Evolutionary conservation across 2,888 invertebrate species (phyloP).

Genomic region (Crossocerus cetratus): DNA sequence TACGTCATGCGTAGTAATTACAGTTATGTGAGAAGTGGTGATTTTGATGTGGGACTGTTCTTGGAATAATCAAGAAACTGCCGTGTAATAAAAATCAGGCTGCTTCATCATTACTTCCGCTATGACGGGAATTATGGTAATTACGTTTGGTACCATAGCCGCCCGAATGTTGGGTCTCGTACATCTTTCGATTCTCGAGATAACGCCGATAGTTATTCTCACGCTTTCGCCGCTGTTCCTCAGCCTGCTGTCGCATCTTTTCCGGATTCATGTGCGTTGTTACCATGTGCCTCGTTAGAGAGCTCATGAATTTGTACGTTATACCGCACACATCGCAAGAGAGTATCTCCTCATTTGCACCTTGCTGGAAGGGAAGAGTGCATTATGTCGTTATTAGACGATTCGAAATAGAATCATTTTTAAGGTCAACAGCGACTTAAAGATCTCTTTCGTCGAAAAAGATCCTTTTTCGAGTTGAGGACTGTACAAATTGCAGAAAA

Average conservation of each 20-base stretch:
- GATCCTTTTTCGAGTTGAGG: not conserved
- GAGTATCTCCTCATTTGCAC: conserved; percentile 72
- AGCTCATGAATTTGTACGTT: conserved; percentile 80
- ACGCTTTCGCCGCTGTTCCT: conserved; percentile 74
- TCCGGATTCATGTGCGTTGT: conserved; percentile 79
- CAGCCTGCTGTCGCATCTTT: conserved; percentile 73
- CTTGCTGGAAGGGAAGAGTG: conserved; percentile 60
- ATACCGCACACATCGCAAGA: conserved; percentile 78
- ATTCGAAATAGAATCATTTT: too few relatives aligned
- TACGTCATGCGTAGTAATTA: conserved; percentile 25
- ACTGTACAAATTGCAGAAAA: conserved; percentile 50
- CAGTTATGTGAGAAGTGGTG: conserved; percentile 14
- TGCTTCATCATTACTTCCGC: conserved; percentile 53
- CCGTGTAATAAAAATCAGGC: conserved; percentile 49
- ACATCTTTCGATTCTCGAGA: conserved; percentile 74
- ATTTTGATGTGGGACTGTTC: conserved; percentile 18
- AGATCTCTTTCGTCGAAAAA: too few relatives aligned
- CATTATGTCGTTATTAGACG: too few relatives aligned
- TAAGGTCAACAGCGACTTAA: too few relatives aligned
- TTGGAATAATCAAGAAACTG: conserved; percentile 13
- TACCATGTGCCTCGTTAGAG: conserved; percentile 81
- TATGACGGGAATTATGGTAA: conserved; percentile 43
- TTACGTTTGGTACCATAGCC: conserved; percentile 54
- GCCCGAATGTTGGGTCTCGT: conserved; percentile 69
- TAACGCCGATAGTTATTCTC: conserved; percentile 75